Evolutionary conservation across 1,140 invertebrate species (phyloP).

Genomic region (Drosophila albomicans): DNA sequence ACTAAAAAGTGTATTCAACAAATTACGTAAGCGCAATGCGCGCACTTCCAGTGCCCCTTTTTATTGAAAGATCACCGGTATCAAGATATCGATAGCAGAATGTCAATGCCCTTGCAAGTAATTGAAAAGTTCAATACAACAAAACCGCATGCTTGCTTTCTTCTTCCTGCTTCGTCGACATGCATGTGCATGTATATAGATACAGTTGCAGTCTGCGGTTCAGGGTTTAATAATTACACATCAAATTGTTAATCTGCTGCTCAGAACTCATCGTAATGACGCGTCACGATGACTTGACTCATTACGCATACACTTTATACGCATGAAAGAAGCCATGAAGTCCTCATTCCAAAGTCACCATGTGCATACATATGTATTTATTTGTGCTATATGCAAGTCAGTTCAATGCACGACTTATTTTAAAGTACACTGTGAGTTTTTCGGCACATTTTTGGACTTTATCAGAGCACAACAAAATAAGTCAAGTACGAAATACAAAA

Average conservation of each 20-base stretch:
- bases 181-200: neutral
- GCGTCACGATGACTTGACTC: conserved; percentile 41
- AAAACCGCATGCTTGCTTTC: conserved; percentile 11
- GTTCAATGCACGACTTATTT: conserved; percentile 43
- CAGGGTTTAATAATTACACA: conserved; percentile 10
- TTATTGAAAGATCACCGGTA: conserved; percentile 17
- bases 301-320: conserved; percentile 20
- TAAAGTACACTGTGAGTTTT: conserved; percentile 1
- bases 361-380: neutral
- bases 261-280: conserved; percentile 6
- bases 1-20: conserved; percentile 22
- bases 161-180: conserved; percentile 5
- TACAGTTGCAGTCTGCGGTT: conserved; percentile 1
- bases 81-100: conserved; percentile 24
- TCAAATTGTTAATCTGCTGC: conserved; percentile 4
- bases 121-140: conserved; percentile 20
- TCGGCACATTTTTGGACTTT: neutral
- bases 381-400: conserved; percentile 13
- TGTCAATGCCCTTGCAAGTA: conserved; percentile 28
- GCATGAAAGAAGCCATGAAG: conserved; percentile 21
- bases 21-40: conserved; percentile 28
- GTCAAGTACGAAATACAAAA: conserved; percentile 22
- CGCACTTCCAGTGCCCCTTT: neutral
- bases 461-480: conserved; percentile 3
- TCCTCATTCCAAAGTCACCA: conserved; percentile 4